These are phyloP conservation scores for Ophioderma brevispina DNA, from an alignment of 35 echinoderm and acorn worm genomes.

Conservation along the genomic window DNA sequence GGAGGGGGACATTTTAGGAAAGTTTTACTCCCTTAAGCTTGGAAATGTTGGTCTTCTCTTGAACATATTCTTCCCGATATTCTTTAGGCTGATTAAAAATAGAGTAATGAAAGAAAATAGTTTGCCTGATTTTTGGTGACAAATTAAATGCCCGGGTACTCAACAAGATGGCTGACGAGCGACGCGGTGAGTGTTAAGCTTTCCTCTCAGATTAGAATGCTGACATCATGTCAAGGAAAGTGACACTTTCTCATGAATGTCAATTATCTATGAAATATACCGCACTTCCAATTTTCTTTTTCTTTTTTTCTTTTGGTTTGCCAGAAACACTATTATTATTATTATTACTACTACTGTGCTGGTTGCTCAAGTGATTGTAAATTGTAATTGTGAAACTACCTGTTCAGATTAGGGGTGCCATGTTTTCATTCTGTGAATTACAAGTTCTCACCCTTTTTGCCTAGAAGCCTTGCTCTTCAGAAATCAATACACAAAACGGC, in stretches of 20 bases:
- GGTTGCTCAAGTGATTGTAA: not conserved
- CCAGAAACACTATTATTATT: not conserved
- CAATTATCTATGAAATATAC: not conserved
- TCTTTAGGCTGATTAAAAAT: too few relatives aligned
- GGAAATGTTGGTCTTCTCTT: too few relatives aligned
- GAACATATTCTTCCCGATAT: too few relatives aligned
- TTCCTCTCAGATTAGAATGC: not conserved
- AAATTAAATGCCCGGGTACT: not conserved
- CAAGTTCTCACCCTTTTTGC: not conserved
- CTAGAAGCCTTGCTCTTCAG: not conserved
- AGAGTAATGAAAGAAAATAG: too few relatives aligned
- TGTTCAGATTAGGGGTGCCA: not conserved
- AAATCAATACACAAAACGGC: constrained; percentile 9
- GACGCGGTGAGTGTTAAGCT: not conserved
- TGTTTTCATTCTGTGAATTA: constrained; percentile 1
- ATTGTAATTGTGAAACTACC: not conserved
- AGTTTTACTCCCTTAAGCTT: too few relatives aligned
- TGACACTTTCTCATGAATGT: not conserved
- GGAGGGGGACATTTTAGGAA: too few relatives aligned
- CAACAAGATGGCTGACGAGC: not conserved
- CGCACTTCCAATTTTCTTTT: not conserved
- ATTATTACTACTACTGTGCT: not conserved
- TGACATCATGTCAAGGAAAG: not conserved
- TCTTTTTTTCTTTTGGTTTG: not conserved
- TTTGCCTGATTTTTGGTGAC: too few relatives aligned